These are phyloP conservation scores for Sorex maritimensis DNA, from an alignment of 2,797 vertebrate genomes.

Conservation along the genomic window DNA sequence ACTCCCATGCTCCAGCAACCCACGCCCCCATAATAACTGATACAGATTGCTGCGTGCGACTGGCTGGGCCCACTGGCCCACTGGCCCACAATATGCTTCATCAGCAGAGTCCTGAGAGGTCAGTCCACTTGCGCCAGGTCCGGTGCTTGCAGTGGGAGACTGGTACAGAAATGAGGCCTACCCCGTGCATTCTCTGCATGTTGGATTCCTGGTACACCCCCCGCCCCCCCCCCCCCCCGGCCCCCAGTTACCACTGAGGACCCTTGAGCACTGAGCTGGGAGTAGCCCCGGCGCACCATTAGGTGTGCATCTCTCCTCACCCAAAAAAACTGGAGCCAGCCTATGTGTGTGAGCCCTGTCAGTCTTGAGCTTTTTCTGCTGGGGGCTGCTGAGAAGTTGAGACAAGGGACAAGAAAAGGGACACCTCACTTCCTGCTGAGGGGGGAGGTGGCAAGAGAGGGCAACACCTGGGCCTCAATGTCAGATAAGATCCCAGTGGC, in stretches of 20 bases:
- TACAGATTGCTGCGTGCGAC: not conserved
- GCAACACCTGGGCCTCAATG: not conserved
- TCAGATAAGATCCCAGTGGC: not conserved
- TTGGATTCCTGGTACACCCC: not conserved
- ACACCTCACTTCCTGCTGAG: not conserved
- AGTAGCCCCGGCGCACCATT: too few species aligned
- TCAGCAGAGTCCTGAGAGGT: not conserved
- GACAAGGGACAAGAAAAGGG: constrained; percentile 2
- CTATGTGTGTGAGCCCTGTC: not conserved
- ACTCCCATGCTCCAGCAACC: not conserved
- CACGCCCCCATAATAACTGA: not conserved
- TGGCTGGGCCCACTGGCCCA: not conserved
- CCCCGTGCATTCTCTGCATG: not conserved
- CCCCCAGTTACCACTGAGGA: too few species aligned
- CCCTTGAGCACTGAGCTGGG: too few species aligned
- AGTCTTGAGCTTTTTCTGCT: not conserved
- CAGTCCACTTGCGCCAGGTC: not conserved
- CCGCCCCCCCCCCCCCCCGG: too few species aligned
- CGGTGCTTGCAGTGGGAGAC: not conserved
- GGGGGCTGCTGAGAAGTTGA: not conserved
- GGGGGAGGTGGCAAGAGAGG: not conserved
- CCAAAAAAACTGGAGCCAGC: too few species aligned
- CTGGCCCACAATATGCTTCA: not conserved
- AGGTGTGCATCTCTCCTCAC: too few species aligned
- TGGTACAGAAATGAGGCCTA: not conserved